Percentiles rank a stretch among this genome's conserved stretches.
Conservation (phyloP, 2,797 vertebrate genomes). For the Balearica regulorum region DNA sequence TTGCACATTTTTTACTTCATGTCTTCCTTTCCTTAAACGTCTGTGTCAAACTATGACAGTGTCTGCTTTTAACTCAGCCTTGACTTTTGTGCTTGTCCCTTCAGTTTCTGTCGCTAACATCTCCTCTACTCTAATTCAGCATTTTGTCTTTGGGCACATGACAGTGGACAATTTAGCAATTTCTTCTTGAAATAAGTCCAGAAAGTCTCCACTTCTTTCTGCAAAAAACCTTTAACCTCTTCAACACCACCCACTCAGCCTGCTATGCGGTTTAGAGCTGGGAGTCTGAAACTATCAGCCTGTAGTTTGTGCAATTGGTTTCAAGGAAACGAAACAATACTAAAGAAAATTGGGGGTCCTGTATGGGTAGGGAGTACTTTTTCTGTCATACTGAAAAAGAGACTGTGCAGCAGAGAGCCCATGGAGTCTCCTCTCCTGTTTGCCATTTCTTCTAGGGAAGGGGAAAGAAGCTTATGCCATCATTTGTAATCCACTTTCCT, state of each 20-base stretch:
- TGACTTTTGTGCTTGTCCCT: background rate
- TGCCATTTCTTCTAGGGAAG: background rate
- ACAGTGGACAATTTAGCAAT: background rate
- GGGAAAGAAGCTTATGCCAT: background rate
- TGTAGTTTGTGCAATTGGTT: background rate
- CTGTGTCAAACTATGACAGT: background rate
- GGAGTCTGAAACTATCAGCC: background rate
- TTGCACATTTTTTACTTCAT: background rate
- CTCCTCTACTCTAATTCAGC: background rate
- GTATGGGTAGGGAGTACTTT: background rate
- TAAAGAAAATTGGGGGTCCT: background rate
- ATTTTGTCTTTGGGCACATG: background rate
- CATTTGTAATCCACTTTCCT: background rate
- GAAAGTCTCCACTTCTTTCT: background rate
- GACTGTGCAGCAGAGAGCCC: background rate
- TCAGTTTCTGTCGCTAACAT: background rate
- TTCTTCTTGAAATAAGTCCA: background rate
- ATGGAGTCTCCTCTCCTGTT: background rate
- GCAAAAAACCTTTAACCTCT: background rate
- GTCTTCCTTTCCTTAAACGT: background rate
- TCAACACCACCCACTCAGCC: background rate
- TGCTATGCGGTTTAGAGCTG: background rate
- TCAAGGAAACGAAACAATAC: background rate
- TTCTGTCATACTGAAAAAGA: background rate
- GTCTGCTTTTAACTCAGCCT: background rate